Evolutionary conservation across 1,140 invertebrate species (phyloP), one percentile per base, ranked within the genome.

Genomic region (Drosophila novamexicana): DNA sequence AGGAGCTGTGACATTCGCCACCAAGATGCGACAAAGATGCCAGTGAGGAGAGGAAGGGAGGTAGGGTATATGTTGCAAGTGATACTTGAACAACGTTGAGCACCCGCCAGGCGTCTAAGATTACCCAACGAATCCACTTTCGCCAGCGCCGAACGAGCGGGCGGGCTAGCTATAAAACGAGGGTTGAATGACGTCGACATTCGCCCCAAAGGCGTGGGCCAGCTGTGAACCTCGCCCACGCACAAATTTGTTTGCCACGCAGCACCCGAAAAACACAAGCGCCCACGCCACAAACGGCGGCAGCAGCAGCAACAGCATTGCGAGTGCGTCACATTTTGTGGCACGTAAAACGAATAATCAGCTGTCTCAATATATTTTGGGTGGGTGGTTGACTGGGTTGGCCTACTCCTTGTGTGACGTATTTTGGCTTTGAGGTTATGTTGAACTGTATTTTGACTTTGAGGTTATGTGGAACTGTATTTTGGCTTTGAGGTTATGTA

Each of bases 171-270:
- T 34, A 14, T 37, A n/a, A 61, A 69, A 40, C 22, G 40, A 67
- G 64, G 64, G 64, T 67, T 67, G 64, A 67, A 67, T 45, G 53
- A 49, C 44, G 53, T 58, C 16, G 10, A 29, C 39, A 12, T 22
- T 2, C 22, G 22, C 36, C 34, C 9, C 32, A 16, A 29, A 42
- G 14, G 42, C 8, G 57, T 47, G 57, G 57, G 57, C 9, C 37
- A 16, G 53, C 57, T 59, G 42, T 75, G 72, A 78, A 54, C 80
- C 80, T 82, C 81, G 71, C 80, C 79, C 65, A 82, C 80, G 70
- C 75, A 64, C 44, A 79, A 81, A 50, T 61, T 53, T 62, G 47
- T 73, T 81, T 81, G 59, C 67, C 39, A 50, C 16, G 49, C 57
- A 56, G 14, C 40, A 29, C 68, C 54, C 44, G 7, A 47, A 57